phyloP scores from a whole-genome alignment of 2,113 vertebrate genomes.

The rabbit (Oryctolagus cuniculus) region DNA sequence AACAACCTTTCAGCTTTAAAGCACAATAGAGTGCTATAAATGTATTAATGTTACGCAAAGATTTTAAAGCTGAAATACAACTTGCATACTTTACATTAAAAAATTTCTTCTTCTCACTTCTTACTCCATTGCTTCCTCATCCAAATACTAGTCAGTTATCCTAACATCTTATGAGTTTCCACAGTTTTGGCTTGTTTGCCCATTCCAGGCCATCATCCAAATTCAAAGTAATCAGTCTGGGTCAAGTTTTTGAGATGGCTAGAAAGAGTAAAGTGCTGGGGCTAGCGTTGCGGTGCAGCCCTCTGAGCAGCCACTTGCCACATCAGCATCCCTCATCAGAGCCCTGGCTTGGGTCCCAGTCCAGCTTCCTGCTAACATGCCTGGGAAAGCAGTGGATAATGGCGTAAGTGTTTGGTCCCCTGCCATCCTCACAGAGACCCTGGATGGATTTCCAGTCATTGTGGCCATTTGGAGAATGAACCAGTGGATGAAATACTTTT shows the following conservation, averaged over 20 bases:
- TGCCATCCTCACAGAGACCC: no score
- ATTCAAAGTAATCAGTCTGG: background rate
- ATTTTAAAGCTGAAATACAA: constrained; percentile 34
- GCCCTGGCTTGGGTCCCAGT: no score
- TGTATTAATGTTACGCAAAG: background rate
- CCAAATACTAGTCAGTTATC: background rate
- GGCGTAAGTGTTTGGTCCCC: no score
- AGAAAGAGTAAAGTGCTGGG: background rate
- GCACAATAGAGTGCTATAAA: background rate
- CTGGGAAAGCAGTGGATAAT: no score
- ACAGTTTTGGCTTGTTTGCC: background rate
- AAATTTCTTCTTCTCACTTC: background rate
- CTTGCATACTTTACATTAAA: background rate
- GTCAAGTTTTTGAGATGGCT: background rate
- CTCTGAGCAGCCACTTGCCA: no score
- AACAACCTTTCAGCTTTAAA: background rate
- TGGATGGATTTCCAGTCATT: no score
- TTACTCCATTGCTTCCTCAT: background rate
- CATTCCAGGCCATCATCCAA: background rate
- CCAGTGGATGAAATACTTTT: no score
- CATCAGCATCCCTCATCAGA: no score
- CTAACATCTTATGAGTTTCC: background rate
- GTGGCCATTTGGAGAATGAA: no score
- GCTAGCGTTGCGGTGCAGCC: no score
- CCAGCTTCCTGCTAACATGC: no score